Base-by-base conservation (phyloP, 2,113 vertebrate species). In the Petrocephalus microphthalmus region DNA sequence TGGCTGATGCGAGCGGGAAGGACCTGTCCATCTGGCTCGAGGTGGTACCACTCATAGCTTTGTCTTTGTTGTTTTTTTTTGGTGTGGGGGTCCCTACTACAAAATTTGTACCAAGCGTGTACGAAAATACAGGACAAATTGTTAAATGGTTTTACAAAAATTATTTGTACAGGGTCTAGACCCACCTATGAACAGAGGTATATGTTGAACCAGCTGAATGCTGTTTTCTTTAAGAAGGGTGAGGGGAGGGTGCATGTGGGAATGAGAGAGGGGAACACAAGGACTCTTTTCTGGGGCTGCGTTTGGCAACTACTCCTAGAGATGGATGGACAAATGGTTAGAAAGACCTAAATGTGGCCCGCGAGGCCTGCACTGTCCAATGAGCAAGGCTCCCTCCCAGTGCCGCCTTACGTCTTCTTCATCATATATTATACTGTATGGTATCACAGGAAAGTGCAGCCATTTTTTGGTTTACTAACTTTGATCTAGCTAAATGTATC, bases 221-320 rank as follows among this genome's bases (percentile, higher is more conserved):
- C 37, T 86, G 89, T 87, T 92, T 91, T 89, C 92, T 91, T 67
- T 89, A 90, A 90, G 91, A 92, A 89, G 87, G 85, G 84, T 87
- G 84, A 90, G 57, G 13, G 29, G n/a, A n/a, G 33, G 88, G 91
- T 91, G 87, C 88, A 90, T 88, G 91, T 89, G 86, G 88, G 90
- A 92, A 93, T 91, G 91, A 92, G 89, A 91, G 91, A 93, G 89
- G 91, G 89, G 94, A 94, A 92, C 90, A 92, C 92, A 93, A 94
- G 90, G 90, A 20, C 91, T 84, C 91, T 29, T 89, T 93, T 90
- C n/a, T 22, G 85, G 49, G 90, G 93, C 91, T 90, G 89, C 90
- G 89, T 90, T 91, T 90, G 90, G 88, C 91, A 91, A 89, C 93
- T 93, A 93, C 92, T 94, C 94, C 92, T 92, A 92, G 90, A 86